Evolutionary conservation across 1,140 invertebrate species (phyloP), one percentile per base, ranked within the genome.

Genomic region (Harlomillsia oculata): DNA sequence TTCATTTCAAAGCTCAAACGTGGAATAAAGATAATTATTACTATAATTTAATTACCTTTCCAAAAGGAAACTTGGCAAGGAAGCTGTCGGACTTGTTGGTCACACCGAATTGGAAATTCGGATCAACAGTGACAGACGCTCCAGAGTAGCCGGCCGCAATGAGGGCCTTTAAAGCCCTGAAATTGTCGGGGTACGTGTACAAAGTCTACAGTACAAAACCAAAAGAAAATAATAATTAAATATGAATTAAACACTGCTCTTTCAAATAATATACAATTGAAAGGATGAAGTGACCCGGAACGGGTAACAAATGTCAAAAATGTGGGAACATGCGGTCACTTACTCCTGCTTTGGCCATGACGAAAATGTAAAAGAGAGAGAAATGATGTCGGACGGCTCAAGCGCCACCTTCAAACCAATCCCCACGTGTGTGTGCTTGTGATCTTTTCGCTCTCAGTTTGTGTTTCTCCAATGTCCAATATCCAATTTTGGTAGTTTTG

Each of bases 141-240:
- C 90, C 89, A 63, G 91, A 91, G 77, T 88, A 97, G 73, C 94
- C 80, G 70, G 93, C 91, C 66, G 94, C 93, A 70, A 97, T 90
- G 67, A 96, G 81, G 67, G 82, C 87, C 76, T 97, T 97, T 70
- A 56, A 40, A 16, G 63, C 63, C 26, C 78, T 71, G 64, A 78
- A 78, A 68, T 76, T 79, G 46, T 74, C 72, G 11, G 74, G 70
- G 68, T 77, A 79, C 5, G 77, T 78, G 70, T 77, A 79, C 50
- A 80, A 68, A 41, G 72, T 77, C 77, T 79, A 69, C 21, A 72
- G 71, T 55, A 53, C 59, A 63, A 58, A 44, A 32, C 49, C 26
- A 51, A 30, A 50, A 50, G 32, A 50, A 46, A 53, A 48, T 20
- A 23, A 25, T 13, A 37, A 40, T 40, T 20, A 4, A 41, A 40